Conservation (phyloP, 2,797 vertebrate species). For the Coregonus sp. region DNA sequence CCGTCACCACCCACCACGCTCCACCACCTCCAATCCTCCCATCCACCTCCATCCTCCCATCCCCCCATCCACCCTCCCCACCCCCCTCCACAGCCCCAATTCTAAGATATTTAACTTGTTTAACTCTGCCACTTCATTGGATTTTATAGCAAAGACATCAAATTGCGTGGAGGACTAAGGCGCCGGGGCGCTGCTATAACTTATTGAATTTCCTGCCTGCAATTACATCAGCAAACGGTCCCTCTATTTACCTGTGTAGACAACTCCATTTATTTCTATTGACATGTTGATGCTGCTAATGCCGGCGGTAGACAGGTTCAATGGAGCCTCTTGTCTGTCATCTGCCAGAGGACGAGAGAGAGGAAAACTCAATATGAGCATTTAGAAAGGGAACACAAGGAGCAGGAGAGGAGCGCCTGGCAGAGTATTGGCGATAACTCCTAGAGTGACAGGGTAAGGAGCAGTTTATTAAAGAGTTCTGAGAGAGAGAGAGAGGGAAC, state of each 20-base stretch:
- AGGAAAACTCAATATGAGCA: conserved; percentile 85
- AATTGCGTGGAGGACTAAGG: conserved; percentile 86
- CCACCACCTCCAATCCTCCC: no score
- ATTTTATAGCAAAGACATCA: conserved; percentile 95
- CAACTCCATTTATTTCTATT: conserved; percentile 99
- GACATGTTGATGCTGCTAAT: conserved; percentile 99
- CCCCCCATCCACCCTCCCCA: no score
- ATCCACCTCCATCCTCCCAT: conserved; percentile 30
- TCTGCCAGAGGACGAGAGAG: conserved; percentile 87
- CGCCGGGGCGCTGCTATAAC: conserved; percentile 86
- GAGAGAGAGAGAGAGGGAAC: conserved; percentile 42
- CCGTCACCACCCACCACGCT: no score
- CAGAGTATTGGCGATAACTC: conserved; percentile 75
- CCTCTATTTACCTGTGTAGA: conserved; percentile 99
- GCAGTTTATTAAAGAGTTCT: conserved; percentile 75
- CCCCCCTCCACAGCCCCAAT: conserved; percentile 57
- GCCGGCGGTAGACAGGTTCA: conserved; percentile 97
- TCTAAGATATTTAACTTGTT: conserved; percentile 80
- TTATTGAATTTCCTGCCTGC: conserved; percentile 93
- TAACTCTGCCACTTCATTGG: conserved; percentile 88
- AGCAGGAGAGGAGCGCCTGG: conserved; percentile 59
- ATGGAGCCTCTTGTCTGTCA: conserved; percentile 97
- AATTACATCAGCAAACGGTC: conserved; percentile 87
- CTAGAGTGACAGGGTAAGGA: conserved; percentile 79
- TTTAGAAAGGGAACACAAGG: conserved; percentile 82